phyloP scores from a whole-genome alignment of 1,140 invertebrate genomes.

The Tetramorium alpestre region DNA sequence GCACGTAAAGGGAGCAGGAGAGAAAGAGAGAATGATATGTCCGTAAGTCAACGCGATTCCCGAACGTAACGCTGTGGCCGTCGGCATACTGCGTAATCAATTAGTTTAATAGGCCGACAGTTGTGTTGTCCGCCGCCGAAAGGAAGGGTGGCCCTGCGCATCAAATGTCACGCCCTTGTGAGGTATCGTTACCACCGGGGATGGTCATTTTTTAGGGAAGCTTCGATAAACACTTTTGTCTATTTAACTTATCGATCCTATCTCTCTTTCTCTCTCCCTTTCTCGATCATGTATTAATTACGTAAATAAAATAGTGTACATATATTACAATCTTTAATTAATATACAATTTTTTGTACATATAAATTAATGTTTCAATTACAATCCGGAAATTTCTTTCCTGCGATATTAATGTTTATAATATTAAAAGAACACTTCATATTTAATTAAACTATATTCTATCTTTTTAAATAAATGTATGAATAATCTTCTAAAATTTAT shows the following conservation, averaged over 20 bases:
- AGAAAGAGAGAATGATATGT: constrained; percentile 9
- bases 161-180: constrained; percentile 44
- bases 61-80: constrained; percentile 67
- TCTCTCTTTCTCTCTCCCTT: not conserved
- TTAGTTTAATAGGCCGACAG: constrained; percentile 86
- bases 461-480: not conserved
- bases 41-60: constrained; percentile 48
- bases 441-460: not conserved
- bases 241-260: constrained; percentile 1
- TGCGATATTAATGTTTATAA: not conserved
- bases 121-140: constrained; percentile 79
- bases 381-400: not conserved
- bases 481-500: not conserved
- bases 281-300: not conserved
- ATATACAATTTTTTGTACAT: constrained; percentile 3
- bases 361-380: not conserved
- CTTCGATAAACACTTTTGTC: constrained; percentile 23
- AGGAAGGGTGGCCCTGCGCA: constrained; percentile 60
- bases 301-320: not conserved
- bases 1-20: constrained; percentile 10
- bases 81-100: constrained; percentile 83
- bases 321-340: not conserved
- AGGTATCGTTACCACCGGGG: constrained; percentile 48
- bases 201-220: constrained; percentile 43
- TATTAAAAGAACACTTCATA: not conserved